A percentile compares a stretch with the other conserved stretches of the same genome.
These are phyloP conservation scores for Drosophila nebulosa DNA, from an alignment of 1,140 invertebrate species.

Conservation along the genomic window DNA sequence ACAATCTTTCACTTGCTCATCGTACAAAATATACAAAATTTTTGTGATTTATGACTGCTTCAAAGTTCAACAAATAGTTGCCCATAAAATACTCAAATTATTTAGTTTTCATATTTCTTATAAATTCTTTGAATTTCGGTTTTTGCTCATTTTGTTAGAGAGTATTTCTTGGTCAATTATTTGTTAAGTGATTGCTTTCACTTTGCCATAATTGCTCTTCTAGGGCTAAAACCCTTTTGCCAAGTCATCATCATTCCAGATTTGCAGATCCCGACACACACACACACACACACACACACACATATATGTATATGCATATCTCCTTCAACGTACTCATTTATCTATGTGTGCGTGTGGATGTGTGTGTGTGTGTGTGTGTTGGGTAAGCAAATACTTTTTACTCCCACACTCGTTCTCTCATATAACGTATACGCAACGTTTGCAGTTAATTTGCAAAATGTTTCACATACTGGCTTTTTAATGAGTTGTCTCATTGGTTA, in stretches of 20 bases:
- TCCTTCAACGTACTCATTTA: conserved; percentile 5
- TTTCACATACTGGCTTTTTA: conserved; percentile 66
- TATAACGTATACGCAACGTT: conserved; percentile 69
- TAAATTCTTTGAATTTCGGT: not conserved
- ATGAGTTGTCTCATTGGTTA: conserved; percentile 57
- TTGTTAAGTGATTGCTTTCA: conserved; percentile 3
- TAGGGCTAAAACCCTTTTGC: conserved; percentile 2
- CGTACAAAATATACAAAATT: too few species aligned
- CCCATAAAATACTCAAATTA: too few species aligned
- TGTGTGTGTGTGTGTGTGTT: not conserved
- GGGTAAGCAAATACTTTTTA: conserved; percentile 64
- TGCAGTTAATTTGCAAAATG: conserved; percentile 76
- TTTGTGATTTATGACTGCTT: too few species aligned
- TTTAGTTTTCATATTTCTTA: not conserved
- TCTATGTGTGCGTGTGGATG: not conserved
- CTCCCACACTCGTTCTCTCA: conserved; percentile 18
- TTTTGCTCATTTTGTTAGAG: not conserved
- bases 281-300: not conserved
- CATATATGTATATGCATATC: not conserved
- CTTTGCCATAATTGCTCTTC: conserved; percentile 1
- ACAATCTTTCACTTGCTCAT: too few species aligned
- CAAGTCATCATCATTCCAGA: conserved; percentile 5
- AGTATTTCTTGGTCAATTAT: not conserved
- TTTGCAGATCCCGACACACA: conserved; percentile 11
- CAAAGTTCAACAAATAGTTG: too few species aligned